Base-by-base conservation (phyloP, 1,140 invertebrate genomes). In the Ylistrum balloti region DNA sequence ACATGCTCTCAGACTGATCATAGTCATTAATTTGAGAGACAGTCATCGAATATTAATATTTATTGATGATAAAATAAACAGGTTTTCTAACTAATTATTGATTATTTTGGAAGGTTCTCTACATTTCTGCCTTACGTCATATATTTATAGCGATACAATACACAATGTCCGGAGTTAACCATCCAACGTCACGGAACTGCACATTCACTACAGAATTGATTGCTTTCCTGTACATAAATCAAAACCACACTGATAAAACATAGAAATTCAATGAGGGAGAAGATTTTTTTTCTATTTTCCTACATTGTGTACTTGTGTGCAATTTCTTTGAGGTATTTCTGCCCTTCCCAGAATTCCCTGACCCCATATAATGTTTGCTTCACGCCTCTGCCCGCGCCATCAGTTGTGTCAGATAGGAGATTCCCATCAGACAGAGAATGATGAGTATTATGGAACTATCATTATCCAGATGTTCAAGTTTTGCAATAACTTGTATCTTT, bases 341-440 rank as follows among this genome's bases (percentile, higher is more conserved):
- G 56, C 56, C 56, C 0, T 74, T 74, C 56, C 56, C 56, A 74
- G 56, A 74, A 74, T 74, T 22, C n/a, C 22, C 22, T 74, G 56
- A 74, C 56, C 56, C n/a, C 22, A 11, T 74, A 28, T 28, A 5
- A 13, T 28, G 22, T 74, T 74, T 3, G 22, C 56, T n/a, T 74
- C 15, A 74, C n/a, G 5, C n/a, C 9, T 74, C 56, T 74, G 56
- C n/a, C 56, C 9, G 3, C n/a, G 56, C 3, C 56, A 11, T 74
- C 56, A 74, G 22, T 38, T 13, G 35, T 38, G 35, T 28, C 56
- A 74, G 56, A 74, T 74, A 74, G 56, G 56, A 74, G n/a, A 74
- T 74, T 74, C 56, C n/a, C 56, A 74, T 74, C 56, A 74, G 56
- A 9, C 56, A 74, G 17, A 74, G 28, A 74, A 74, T 74, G 56